Conservation (phyloP, 2,113 vertebrate genomes). For the Gallinago jamesoni region DNA sequence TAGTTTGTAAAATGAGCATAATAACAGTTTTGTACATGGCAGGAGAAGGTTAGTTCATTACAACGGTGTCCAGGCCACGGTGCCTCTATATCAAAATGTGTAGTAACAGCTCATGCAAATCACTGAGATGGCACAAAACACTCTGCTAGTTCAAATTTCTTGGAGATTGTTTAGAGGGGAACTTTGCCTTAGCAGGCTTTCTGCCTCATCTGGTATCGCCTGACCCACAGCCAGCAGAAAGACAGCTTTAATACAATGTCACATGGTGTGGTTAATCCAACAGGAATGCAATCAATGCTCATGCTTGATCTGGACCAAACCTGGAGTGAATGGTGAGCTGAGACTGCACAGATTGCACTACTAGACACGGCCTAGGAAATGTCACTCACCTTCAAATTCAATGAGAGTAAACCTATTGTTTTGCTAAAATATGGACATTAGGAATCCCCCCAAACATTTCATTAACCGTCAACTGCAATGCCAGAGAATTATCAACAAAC, state of each 20-base stretch:
- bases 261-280: not conserved
- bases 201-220: not conserved
- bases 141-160: not conserved
- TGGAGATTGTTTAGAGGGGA: not conserved
- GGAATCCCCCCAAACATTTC: not conserved
- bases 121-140: not conserved
- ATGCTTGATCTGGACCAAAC: not conserved
- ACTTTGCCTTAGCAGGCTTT: not conserved
- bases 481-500: not conserved
- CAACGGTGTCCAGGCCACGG: not conserved
- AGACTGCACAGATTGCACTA: not conserved
- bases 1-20: not conserved
- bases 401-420: not conserved
- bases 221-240: not conserved
- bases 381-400: not conserved
- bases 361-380: not conserved
- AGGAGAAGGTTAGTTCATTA: not conserved
- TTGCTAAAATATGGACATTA: not conserved
- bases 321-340: not conserved
- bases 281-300: not conserved
- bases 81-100: not conserved
- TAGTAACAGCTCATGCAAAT: not conserved
- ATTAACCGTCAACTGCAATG: not conserved
- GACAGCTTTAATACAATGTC: not conserved
- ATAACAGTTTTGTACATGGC: not conserved